Base-by-base conservation (phyloP, 2,797 vertebrate genomes). In the Gambusia yucatana region DNA sequence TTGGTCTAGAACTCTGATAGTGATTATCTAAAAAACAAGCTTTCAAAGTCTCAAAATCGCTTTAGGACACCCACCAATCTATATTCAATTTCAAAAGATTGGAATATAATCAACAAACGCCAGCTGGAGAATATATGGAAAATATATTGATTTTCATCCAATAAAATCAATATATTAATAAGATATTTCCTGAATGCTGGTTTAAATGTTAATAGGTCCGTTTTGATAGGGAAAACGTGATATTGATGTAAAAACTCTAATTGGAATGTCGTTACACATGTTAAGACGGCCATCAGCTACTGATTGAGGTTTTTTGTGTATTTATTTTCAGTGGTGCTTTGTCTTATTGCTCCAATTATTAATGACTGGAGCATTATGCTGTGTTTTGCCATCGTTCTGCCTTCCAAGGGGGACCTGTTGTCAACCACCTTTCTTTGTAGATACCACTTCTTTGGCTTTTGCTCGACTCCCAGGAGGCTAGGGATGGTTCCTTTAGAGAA, bases 391-490 rank as follows among this genome's bases (percentile, higher is more conserved):
- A 70, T 79, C 33, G 84, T 86, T 75, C 57, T 72, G 72, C 44
- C 75, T 85, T 82, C 77, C 78, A 0, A 63, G 80, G 83, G 84
- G 77, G 2, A 86, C 84, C 78, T 79, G 75, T 78, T 82, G 84
- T 79, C 75, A 70, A 80, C 78, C 85, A 79, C 85, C 80, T 69
- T 88, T 77, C 87, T 79, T 74, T 79, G 74, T 82, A 63, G 76
- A 86, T 87, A 75, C 73, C 73, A 77, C 89, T 79, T 85, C 78
- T 77, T 67, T 67, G 79, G 81, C 88, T 89, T 85, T 79, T 88
- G 73, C 86, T 78, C 78, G n/a, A 79, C 78, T 94, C 92, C 87
- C 93, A 59, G 17, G 89, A 90, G 92, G 82, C 81, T n/a, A 57
- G 78, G 79, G 72, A 75, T 85, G 43, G 77, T 80, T 85, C 79